Percentiles rank a stretch among this genome's conserved stretches.
phyloP scores from a whole-genome alignment of 2,888 invertebrate genomes.

The Erpobdella octoculata region DNA sequence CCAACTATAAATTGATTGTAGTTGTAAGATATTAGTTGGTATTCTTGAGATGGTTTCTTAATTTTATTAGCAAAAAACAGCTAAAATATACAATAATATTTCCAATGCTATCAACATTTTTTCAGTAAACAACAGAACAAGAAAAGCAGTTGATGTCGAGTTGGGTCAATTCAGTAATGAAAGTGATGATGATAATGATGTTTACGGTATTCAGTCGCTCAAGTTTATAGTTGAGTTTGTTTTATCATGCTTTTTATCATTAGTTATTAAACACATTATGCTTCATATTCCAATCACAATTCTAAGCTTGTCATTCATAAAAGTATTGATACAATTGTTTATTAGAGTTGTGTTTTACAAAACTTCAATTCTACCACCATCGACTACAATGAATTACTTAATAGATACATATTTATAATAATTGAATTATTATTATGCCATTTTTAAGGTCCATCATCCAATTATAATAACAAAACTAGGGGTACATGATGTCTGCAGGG shows the following conservation, averaged over 20 bases:
- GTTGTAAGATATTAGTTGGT: too few species aligned
- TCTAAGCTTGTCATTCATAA: too few species aligned
- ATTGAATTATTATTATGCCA: not conserved
- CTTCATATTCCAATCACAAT: too few species aligned
- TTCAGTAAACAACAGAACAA: slow-evolving; percentile 18
- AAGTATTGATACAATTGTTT: too few species aligned
- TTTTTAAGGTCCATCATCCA: slow-evolving; percentile 33
- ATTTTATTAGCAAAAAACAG: too few species aligned
- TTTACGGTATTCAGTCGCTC: slow-evolving; percentile 14
- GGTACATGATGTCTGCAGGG: slow-evolving; percentile 29
- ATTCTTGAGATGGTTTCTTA: too few species aligned
- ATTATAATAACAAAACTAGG: slow-evolving; percentile 33
- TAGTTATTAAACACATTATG: not conserved
- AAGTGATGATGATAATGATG: not conserved
- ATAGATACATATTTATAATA: not conserved
- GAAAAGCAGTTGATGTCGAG: slow-evolving; percentile 1
- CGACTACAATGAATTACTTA: too few species aligned
- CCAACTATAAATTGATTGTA: too few species aligned
- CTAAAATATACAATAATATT: too few species aligned
- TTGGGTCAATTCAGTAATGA: not conserved
- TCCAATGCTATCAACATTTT: not conserved
- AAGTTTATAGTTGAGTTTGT: slow-evolving; percentile 20
- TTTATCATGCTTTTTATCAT: not conserved
- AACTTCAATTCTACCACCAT: too few species aligned
- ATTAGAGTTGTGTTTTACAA: too few species aligned